phyloP scores from a whole-genome alignment of 2,888 invertebrate species.

The Strigamia transsilvanica region DNA sequence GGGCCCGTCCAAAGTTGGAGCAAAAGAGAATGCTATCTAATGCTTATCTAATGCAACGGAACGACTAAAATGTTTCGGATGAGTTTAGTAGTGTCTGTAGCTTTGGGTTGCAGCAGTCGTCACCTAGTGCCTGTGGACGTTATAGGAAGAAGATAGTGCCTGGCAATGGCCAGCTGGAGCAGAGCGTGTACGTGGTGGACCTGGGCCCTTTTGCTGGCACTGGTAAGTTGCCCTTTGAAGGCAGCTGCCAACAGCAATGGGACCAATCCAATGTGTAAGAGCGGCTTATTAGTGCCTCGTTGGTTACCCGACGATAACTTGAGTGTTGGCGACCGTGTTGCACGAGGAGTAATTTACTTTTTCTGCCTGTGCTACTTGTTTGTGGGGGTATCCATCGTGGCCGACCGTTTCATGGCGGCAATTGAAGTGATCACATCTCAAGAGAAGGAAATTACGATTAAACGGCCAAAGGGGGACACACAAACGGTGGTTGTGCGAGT shows the following conservation, averaged over 20 bases:
- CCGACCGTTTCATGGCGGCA: constrained; percentile 98
- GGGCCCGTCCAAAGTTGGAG: constrained; percentile 4
- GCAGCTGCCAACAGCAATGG: background rate
- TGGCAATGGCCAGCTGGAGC: constrained; percentile 12
- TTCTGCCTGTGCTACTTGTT: constrained; percentile 89
- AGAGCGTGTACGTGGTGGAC: constrained; percentile 11
- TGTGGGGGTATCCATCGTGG: constrained; percentile 98
- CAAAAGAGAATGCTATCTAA: too few species aligned
- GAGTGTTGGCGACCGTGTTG: constrained; percentile 76
- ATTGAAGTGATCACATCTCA: constrained; percentile 99
- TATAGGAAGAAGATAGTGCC: constrained; percentile 3
- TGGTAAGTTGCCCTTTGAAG: background rate
- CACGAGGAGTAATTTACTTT: constrained; percentile 92
- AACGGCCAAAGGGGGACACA: constrained; percentile 84
- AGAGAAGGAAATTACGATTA: constrained; percentile 92
- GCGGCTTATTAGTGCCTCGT: constrained; percentile 85
- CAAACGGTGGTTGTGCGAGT: constrained; percentile 91
- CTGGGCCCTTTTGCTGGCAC: background rate
- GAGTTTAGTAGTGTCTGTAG: background rate
- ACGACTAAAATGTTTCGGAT: background rate
- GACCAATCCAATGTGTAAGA: constrained; percentile 70
- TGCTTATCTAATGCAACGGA: background rate
- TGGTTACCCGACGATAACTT: constrained; percentile 88
- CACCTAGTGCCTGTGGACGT: constrained; percentile 38
- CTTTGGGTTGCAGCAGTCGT: background rate